Evolutionary conservation across 2,888 invertebrate genomes (phyloP).

Genomic region (Choreutis nemorana): DNA sequence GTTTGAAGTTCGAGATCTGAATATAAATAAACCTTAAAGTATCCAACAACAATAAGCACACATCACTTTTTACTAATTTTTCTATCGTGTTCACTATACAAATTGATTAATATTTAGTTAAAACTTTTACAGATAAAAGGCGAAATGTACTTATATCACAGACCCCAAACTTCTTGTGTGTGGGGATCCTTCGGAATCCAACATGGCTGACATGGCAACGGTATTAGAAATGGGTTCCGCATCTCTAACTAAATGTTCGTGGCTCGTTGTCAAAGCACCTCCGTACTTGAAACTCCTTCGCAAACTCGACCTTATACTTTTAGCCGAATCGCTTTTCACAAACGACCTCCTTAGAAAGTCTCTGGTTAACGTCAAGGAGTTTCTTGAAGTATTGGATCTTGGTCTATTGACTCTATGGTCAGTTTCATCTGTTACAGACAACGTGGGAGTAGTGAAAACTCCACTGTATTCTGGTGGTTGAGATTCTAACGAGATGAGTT

Average conservation of each 20-base stretch:
- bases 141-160: conserved; percentile 50
- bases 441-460: conserved; percentile 25
- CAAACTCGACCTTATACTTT: conserved; percentile 47
- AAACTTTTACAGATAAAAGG: too few species aligned
- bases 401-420: conserved; percentile 15
- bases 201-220: conserved; percentile 51
- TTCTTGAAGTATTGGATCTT: conserved; percentile 29
- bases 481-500: conserved; percentile 15
- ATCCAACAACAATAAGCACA: too few species aligned
- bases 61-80: too few species aligned
- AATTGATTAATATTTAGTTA: too few species aligned
- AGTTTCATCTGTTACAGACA: conserved; percentile 41
- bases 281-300: conserved; percentile 52
- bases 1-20: too few species aligned
- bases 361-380: conserved; percentile 37
- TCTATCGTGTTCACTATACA: too few species aligned
- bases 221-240: conserved; percentile 68
- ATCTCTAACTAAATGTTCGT: conserved; percentile 67
- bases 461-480: conserved; percentile 32
- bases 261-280: conserved; percentile 50
- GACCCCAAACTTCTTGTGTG: conserved; percentile 42
- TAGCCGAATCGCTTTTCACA: conserved; percentile 49
- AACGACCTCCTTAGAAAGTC: conserved; percentile 47
- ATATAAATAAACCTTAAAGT: too few species aligned
- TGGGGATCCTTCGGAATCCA: conserved; percentile 27